Evolutionary conservation across 2,888 invertebrate species (phyloP), one percentile per base, ranked within the genome.

Genomic region (Sphinx pinastri): DNA sequence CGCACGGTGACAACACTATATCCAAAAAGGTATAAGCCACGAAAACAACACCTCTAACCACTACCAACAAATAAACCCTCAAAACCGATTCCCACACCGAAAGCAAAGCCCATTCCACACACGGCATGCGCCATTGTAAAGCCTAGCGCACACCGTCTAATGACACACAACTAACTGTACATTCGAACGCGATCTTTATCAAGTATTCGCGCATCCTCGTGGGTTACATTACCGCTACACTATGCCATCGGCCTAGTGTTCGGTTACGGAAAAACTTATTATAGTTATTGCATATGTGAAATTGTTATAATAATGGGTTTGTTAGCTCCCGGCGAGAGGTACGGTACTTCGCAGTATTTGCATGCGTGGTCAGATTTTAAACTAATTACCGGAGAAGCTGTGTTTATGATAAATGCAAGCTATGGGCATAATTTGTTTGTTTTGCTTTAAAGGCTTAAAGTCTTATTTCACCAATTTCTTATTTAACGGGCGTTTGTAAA

Each of bases 121-220:
- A 47, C 47, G 60, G 60, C 60, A 63, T 47, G 60, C 68, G 68
- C 68, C 70, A 71, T 69, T 69, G 54, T 71, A 73, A 74, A 72
- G 69, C 73, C 67, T 69, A 69, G 63, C 66, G 60, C 68, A 73
- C 74, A 74, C 71, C 49, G 68, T 73, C 67, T 73, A 76, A 76
- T 76, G 74, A 73, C 76, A 77, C 79, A 79, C 83, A 83, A 81
- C 81, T 89, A 88, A 88, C 88, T 85, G 89, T 88, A 88, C 82
- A 83, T 82, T 81, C 71, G 79, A 78, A 75, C 79, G 80, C 79
- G 88, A 89, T 90, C 81, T 78, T 79, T 88, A 90, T 88, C 89
- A 81, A 72, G 81, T 72, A 75, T 75, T 77, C 74, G 75, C 81
- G 76, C 77, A 79, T 79, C 78, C 75, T 69, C 57, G 69, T 70